These are phyloP conservation scores for Bombus waltoni DNA, from an alignment of 1,140 invertebrate genomes.

Conservation along the genomic window DNA sequence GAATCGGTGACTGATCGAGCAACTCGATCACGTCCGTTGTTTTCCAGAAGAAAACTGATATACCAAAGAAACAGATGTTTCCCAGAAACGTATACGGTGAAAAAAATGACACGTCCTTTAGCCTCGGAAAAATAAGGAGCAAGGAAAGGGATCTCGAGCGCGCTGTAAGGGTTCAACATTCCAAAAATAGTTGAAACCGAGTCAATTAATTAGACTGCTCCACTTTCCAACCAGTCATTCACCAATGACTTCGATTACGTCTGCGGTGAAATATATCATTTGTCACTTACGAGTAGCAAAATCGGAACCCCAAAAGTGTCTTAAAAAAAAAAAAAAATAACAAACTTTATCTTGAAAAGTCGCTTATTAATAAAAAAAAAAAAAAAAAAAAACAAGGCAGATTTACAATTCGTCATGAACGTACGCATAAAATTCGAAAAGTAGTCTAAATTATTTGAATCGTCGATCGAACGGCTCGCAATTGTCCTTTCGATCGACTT, in stretches of 20 bases:
- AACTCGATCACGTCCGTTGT: constrained; percentile 19
- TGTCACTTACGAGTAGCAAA: neutral
- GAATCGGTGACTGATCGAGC: neutral
- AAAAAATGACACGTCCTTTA: constrained; percentile 5
- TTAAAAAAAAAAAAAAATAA: too few relatives aligned
- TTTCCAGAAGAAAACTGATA: constrained; percentile 9
- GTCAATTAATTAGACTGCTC: constrained; percentile 33
- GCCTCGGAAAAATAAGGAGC: neutral
- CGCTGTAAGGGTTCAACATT: constrained; percentile 25
- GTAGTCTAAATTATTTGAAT: neutral
- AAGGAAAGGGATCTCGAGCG: constrained; percentile 6
- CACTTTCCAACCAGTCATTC: constrained; percentile 35
- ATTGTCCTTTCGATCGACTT: neutral
- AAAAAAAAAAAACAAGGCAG: neutral
- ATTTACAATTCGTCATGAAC: neutral
- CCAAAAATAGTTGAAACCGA: constrained; percentile 18
- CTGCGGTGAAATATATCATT: neutral
- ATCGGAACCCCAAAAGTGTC: neutral
- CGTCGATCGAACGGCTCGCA: neutral
- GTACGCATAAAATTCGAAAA: neutral
- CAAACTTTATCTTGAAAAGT: neutral
- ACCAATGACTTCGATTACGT: constrained; percentile 14
- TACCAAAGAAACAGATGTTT: neutral
- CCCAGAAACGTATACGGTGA: neutral
- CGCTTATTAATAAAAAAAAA: neutral